Conservation (phyloP, 1,140 invertebrate genomes). For the Orius laevigatus region DNA sequence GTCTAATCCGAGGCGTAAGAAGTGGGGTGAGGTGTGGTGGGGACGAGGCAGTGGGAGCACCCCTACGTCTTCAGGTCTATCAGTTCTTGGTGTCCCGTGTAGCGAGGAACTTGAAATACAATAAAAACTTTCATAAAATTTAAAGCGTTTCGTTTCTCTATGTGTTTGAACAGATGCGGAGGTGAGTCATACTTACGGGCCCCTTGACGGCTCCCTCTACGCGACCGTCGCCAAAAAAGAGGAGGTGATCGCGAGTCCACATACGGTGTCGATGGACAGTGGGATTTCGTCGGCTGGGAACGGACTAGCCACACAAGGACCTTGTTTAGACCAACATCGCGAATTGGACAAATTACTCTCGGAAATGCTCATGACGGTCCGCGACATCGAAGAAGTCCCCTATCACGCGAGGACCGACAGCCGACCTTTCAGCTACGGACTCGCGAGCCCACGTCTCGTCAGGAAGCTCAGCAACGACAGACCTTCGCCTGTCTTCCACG, state of each 20-base stretch:
- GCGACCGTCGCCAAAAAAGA: slow-evolving; percentile 52
- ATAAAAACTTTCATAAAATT: too few relatives aligned
- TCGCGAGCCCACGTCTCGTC: slow-evolving; percentile 57
- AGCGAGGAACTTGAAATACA: neutral
- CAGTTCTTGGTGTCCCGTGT: neutral
- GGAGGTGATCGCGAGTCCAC: slow-evolving; percentile 31
- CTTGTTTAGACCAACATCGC: slow-evolving; percentile 27
- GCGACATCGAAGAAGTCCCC: slow-evolving; percentile 56
- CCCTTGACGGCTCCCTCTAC: slow-evolving; percentile 77
- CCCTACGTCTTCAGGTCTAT: neutral
- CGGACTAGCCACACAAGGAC: slow-evolving; percentile 27
- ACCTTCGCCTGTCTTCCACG: slow-evolving; percentile 29
- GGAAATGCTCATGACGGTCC: slow-evolving; percentile 67
- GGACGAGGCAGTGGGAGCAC: neutral
- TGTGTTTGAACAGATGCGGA: slow-evolving; percentile 18
- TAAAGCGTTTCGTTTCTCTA: neutral
- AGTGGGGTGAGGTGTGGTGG: neutral
- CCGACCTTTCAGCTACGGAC: slow-evolving; percentile 65
- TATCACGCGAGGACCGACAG: slow-evolving; percentile 68
- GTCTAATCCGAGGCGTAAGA: neutral
- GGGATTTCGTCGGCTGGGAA: slow-evolving; percentile 56
- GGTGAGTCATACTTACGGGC: slow-evolving; percentile 53
- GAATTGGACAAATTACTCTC: slow-evolving; percentile 56
- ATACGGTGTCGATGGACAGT: slow-evolving; percentile 70
- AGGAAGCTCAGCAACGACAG: slow-evolving; percentile 37